Conservation (phyloP, 1,140 invertebrate genomes). For the Bombus picipes region DNA sequence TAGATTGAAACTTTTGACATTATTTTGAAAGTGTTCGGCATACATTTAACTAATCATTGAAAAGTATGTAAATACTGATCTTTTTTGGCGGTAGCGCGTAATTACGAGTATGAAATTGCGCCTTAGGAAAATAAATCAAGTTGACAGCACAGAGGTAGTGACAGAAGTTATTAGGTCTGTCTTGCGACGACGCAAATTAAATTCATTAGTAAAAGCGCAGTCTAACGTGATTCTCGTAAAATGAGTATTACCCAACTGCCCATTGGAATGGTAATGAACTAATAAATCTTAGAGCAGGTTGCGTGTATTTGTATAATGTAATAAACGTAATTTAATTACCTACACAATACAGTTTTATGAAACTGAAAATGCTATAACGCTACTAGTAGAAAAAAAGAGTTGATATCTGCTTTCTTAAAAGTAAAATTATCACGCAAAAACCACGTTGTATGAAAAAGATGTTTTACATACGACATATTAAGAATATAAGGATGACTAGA, state of each 20-base stretch:
- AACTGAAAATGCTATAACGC: neutral
- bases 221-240: conserved; percentile 25
- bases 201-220: conserved; percentile 12
- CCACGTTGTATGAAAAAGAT: too few species aligned
- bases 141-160: neutral
- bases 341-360: neutral
- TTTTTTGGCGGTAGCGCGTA: neutral
- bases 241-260: neutral
- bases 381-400: too few species aligned
- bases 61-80: neutral
- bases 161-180: conserved; percentile 21
- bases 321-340: conserved; percentile 9
- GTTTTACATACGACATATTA: too few species aligned
- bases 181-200: conserved; percentile 19
- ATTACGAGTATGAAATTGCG: neutral
- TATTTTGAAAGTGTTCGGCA: too few species aligned
- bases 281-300: neutral
- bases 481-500: too few species aligned
- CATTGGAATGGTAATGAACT: neutral
- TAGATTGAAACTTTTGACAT: too few species aligned
- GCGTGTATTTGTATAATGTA: neutral
- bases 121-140: neutral
- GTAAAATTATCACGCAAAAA: neutral
- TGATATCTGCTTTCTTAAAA: neutral
- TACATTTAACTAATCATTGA: too few species aligned